These are phyloP conservation scores for Epizoanthus rinbou DNA, from an alignment of 92 coral and sea anemone genomes.

Conservation along the genomic window DNA sequence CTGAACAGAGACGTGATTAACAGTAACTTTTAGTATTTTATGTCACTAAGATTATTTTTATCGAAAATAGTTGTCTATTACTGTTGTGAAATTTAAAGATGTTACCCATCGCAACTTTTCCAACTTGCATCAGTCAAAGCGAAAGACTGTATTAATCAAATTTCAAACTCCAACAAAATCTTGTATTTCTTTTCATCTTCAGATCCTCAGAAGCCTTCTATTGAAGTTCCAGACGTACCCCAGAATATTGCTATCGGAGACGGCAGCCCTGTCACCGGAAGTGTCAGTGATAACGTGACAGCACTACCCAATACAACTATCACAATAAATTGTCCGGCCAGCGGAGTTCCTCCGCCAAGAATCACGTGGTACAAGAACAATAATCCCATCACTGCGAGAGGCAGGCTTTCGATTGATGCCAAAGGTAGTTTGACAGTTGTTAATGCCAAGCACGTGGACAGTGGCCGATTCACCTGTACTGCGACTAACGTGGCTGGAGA, in stretches of 20 bases:
- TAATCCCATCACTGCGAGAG: not conserved
- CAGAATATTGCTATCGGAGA: conserved; percentile 17
- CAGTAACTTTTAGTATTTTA: too few relatives aligned
- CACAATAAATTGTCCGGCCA: conserved; percentile 36
- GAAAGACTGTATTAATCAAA: too few relatives aligned
- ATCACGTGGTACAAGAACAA: conserved; percentile 45
- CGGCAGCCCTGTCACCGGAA: conserved; percentile 4
- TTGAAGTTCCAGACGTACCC: conserved; percentile 9
- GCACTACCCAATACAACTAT: conserved; percentile 19
- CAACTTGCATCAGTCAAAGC: too few relatives aligned
- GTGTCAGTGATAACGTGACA: conserved; percentile 22
- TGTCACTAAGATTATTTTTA: too few relatives aligned
- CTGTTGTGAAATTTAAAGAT: too few relatives aligned
- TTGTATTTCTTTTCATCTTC: not conserved
- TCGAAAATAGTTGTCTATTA: too few relatives aligned
- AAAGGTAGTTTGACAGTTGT: conserved; percentile 23
- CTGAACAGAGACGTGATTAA: too few relatives aligned
- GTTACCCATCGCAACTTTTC: too few relatives aligned
- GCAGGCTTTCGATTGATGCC: conserved; percentile 24
- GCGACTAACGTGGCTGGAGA: conserved; percentile 13
- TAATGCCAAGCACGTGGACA: conserved; percentile 16
- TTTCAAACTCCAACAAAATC: too few relatives aligned
- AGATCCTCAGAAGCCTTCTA: conserved; percentile 15
- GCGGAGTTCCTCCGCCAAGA: conserved; percentile 46
- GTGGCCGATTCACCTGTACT: conserved; percentile 19